A percentile compares a stretch with the other conserved stretches of the same genome.
These are phyloP conservation scores for Deroplatys truncata DNA, from an alignment of 2,888 invertebrate genomes.

Conservation along the genomic window DNA sequence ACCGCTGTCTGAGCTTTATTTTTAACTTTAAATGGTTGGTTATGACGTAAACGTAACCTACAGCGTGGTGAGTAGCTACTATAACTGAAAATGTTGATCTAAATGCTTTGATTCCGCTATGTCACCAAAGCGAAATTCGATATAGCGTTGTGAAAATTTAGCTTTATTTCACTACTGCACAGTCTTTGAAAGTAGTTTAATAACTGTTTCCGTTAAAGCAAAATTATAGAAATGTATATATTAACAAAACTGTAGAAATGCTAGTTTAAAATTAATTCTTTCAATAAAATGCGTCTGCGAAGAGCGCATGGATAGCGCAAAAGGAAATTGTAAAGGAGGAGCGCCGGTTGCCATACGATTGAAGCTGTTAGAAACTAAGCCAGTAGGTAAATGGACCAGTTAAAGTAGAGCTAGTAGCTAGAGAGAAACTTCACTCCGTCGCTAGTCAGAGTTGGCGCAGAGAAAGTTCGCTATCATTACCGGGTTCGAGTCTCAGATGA, in stretches of 20 bases:
- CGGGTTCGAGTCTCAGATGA: background rate
- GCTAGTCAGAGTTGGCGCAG: background rate
- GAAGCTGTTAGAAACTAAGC: background rate
- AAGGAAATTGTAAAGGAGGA: background rate
- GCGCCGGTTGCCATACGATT: background rate
- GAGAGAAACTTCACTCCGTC: background rate
- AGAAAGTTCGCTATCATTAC: background rate
- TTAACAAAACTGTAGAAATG: background rate
- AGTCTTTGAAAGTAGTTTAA: too few relatives aligned
- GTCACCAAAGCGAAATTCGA: too few relatives aligned
- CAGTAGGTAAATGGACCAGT: slow-evolving; percentile 19
- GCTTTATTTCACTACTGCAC: too few relatives aligned
- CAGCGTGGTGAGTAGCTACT: too few relatives aligned
- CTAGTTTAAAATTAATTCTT: background rate
- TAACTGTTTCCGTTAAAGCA: too few relatives aligned
- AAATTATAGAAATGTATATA: too few relatives aligned
- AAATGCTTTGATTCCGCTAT: too few relatives aligned
- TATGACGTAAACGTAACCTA: too few relatives aligned
- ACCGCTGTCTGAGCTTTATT: too few relatives aligned
- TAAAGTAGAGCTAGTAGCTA: background rate
- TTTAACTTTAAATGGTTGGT: too few relatives aligned
- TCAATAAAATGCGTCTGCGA: background rate
- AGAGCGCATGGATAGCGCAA: background rate
- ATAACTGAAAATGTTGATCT: too few relatives aligned
- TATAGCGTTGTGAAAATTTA: too few relatives aligned